A percentile compares a stretch with the other conserved stretches of the same genome.
Evolutionary conservation across 2,888 invertebrate species (phyloP).

Genomic region (Caenorhabditis panamensis): DNA sequence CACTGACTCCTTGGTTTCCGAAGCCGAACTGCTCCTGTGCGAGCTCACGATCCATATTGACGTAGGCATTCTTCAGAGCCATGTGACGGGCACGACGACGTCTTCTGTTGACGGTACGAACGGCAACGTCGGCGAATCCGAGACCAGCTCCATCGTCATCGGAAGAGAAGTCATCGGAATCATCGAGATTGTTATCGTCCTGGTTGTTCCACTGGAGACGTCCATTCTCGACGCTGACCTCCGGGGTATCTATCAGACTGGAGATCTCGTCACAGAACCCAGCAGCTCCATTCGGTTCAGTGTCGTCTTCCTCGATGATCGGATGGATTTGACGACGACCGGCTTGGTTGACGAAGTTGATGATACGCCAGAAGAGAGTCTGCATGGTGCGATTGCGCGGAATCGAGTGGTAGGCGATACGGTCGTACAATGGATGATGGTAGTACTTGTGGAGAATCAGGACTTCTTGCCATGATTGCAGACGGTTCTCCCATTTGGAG

Average conservation of each 20-base stretch:
- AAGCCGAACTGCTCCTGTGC: neutral
- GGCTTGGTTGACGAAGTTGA: constrained; percentile 5
- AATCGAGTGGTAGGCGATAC: neutral
- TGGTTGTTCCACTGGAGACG: constrained; percentile 4
- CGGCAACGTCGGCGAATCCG: constrained; percentile 19
- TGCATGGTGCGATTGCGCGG: neutral
- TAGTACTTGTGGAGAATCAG: neutral
- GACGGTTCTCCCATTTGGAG: neutral
- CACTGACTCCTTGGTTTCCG: neutral
- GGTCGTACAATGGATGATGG: constrained; percentile 20
- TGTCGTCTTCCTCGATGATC: constrained; percentile 7
- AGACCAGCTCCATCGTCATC: constrained; percentile 5
- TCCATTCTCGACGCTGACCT: neutral
- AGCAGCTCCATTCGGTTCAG: neutral
- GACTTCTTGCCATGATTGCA: constrained; percentile 7
- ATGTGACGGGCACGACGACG: constrained; percentile 24
- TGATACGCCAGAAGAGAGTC: constrained; percentile 10
- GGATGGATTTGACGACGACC: constrained; percentile 4
- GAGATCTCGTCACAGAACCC: constrained; percentile 24
- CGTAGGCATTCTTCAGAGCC: constrained; percentile 27
- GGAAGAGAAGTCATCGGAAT: constrained; percentile 7
- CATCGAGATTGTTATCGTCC: neutral
- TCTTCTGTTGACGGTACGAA: neutral
- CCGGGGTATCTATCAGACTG: neutral
- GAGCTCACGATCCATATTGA: neutral